Conservation (phyloP, 2,888 invertebrate genomes). For the Sinelater perroti region DNA sequence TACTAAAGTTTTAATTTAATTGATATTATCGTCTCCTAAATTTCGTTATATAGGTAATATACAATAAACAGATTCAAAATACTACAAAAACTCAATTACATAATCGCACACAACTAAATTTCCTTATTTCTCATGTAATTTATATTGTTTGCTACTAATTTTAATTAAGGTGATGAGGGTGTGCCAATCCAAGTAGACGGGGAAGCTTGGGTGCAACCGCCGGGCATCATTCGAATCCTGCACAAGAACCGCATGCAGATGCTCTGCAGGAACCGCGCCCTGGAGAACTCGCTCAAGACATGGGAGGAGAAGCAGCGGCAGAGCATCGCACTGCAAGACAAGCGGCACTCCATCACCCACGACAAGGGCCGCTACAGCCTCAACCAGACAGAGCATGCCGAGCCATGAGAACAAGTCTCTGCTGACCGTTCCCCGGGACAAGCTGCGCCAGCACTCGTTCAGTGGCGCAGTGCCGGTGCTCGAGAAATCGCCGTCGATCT, state of each 20-base stretch:
- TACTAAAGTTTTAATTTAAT: too few relatives aligned
- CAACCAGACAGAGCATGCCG: constrained; percentile 60
- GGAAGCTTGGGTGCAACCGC: constrained; percentile 97
- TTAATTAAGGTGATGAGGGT: constrained; percentile 80
- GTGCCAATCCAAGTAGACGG: constrained; percentile 97
- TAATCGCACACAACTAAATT: too few relatives aligned
- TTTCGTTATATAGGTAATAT: too few relatives aligned
- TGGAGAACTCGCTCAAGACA: constrained; percentile 88
- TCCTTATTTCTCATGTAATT: too few relatives aligned
- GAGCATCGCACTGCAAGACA: constrained; percentile 64
- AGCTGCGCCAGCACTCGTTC: constrained; percentile 59
- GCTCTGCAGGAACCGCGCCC: constrained; percentile 88
- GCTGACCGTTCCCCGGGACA: constrained; percentile 58
- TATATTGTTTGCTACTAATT: too few relatives aligned
- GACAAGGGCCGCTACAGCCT: constrained; percentile 57
- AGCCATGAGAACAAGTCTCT: constrained; percentile 57
- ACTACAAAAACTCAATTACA: too few relatives aligned
- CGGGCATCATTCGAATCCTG: constrained; percentile 93
- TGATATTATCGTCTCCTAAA: too few relatives aligned
- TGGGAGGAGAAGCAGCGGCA: constrained; percentile 87
- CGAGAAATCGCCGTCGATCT: constrained; percentile 34
- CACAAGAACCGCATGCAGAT: constrained; percentile 98
- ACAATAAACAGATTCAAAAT: too few relatives aligned
- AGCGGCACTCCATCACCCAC: constrained; percentile 58
- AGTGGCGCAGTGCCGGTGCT: constrained; percentile 55